Conservation (phyloP, 2,113 vertebrate species). For the Sylvilagus bachmani region DNA sequence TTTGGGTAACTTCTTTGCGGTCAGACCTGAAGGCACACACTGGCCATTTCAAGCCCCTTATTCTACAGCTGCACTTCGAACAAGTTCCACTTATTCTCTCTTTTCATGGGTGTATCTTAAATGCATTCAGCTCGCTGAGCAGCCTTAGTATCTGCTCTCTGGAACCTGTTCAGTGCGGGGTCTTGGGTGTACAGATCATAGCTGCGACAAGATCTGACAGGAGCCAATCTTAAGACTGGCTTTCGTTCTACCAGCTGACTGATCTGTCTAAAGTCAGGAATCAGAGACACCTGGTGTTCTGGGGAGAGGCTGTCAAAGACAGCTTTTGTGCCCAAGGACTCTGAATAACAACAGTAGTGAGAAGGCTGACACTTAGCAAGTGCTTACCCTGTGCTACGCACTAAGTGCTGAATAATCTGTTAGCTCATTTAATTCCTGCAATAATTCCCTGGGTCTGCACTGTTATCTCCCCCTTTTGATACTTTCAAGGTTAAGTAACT, state of each 20-base stretch:
- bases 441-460: not conserved
- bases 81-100: not conserved
- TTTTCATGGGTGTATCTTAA: not conserved
- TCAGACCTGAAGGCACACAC: not conserved
- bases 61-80: not conserved
- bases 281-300: not conserved
- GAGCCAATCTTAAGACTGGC: too few species aligned
- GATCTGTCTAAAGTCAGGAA: not conserved
- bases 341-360: not conserved
- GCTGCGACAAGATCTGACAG: not conserved
- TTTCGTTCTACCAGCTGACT: not conserved
- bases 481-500: not conserved
- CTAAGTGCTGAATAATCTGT: not conserved
- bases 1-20: not conserved
- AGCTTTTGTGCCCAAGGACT: not conserved
- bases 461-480: not conserved
- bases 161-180: not conserved
- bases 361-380: not conserved
- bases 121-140: not conserved
- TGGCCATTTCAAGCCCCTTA: not conserved
- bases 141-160: not conserved
- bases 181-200: not conserved
- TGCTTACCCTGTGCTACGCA: not conserved
- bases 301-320: not conserved
- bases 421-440: not conserved